Conservation (phyloP, 1,140 invertebrate genomes). For the Palaemon carinicauda region DNA sequence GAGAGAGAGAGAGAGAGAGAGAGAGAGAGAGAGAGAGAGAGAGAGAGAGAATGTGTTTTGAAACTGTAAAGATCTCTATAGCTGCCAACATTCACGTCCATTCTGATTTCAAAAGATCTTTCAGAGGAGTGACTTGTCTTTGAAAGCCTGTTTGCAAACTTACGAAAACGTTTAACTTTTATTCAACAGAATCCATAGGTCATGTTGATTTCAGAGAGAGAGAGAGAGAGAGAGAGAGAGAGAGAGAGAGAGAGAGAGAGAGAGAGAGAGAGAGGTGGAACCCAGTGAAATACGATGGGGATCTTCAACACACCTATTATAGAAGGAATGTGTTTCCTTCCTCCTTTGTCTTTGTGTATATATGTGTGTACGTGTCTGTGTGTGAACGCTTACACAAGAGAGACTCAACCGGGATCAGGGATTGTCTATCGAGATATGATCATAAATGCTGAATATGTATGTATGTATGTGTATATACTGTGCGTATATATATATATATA, state of each 20-base stretch:
- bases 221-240: slow-evolving; percentile 17
- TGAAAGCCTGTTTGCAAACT: no score
- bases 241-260: slow-evolving; percentile 13
- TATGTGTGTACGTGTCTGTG: background rate
- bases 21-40: slow-evolving; percentile 6
- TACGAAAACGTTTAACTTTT: no score
- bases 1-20: slow-evolving; percentile 2
- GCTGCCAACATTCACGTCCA: background rate
- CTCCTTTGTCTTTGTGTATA: background rate
- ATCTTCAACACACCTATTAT: no score
- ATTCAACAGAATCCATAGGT: no score
- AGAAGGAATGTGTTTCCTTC: background rate
- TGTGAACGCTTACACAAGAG: background rate
- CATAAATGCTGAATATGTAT: background rate
- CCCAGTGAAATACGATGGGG: no score
- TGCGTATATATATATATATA: no score
- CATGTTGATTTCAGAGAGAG: background rate
- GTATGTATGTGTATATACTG: no score
- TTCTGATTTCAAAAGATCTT: background rate
- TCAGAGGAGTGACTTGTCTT: no score
- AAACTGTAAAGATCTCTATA: background rate
- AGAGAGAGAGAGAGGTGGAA: background rate
- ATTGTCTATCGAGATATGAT: no score
- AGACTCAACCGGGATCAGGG: no score
- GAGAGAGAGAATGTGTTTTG: background rate